Conservation (phyloP, 2,113 vertebrate species). For the Garra rufa region DNA sequence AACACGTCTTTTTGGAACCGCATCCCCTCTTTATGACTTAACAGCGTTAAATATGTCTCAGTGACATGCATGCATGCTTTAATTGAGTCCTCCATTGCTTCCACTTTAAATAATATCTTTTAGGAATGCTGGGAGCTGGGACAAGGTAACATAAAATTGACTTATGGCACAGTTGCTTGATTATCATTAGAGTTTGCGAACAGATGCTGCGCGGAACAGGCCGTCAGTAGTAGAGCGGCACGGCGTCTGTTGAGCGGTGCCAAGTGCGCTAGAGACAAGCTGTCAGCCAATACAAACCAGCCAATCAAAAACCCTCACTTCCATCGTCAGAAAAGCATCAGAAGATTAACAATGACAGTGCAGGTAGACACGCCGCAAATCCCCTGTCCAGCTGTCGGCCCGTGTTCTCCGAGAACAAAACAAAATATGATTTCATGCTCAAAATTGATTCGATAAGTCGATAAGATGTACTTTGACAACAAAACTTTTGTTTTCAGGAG, state of each 20-base stretch:
- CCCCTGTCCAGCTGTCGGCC: slow-evolving; percentile 45
- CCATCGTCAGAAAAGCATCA: slow-evolving; percentile 60
- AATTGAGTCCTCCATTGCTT: slow-evolving; percentile 36
- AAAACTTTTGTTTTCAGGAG: slow-evolving; percentile 50
- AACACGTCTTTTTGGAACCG: background rate
- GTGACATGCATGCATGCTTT: background rate
- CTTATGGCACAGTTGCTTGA: slow-evolving; percentile 65
- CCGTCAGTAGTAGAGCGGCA: slow-evolving; percentile 67
- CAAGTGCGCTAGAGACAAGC: slow-evolving; percentile 66
- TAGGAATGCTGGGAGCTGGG: slow-evolving; percentile 7
- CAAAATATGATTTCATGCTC: slow-evolving; percentile 56
- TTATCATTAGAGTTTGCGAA: slow-evolving; percentile 63
- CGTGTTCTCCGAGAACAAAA: slow-evolving; percentile 50
- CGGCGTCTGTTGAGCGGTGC: slow-evolving; percentile 69
- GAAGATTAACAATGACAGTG: slow-evolving; percentile 62
- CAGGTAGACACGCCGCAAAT: slow-evolving; percentile 49
- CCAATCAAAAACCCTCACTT: slow-evolving; percentile 66
- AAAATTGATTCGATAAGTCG: slow-evolving; percentile 57
- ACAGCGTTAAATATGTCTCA: slow-evolving; percentile 22
- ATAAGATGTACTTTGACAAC: slow-evolving; percentile 14
- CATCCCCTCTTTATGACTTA: background rate
- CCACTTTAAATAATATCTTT: slow-evolving; percentile 32
- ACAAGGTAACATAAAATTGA: slow-evolving; percentile 61
- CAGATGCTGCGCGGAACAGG: slow-evolving; percentile 72
- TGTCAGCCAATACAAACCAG: slow-evolving; percentile 67